Percentiles rank a stretch among this genome's conserved stretches.
These are phyloP conservation scores for Glyphotaelius pellucidus DNA, from an alignment of 2,888 invertebrate species.

Conservation along the genomic window DNA sequence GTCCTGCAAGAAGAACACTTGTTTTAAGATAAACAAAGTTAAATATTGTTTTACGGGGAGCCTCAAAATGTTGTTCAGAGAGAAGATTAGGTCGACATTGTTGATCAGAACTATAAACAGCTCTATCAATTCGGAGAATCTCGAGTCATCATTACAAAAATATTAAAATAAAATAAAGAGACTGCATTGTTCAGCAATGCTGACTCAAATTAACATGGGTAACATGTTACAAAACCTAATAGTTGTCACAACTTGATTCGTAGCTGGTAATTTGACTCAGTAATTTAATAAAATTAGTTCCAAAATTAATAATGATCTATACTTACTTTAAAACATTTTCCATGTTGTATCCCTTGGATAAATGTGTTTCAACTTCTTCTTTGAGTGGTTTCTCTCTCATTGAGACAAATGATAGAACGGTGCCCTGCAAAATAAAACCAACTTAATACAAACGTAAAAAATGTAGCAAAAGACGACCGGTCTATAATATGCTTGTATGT, in stretches of 20 bases:
- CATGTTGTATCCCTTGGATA: constrained; percentile 82
- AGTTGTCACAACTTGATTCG: neutral
- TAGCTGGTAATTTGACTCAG: neutral
- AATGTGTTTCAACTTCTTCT: constrained; percentile 85
- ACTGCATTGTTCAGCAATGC: neutral
- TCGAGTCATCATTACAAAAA: constrained; percentile 64
- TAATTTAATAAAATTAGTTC: neutral
- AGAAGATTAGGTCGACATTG: constrained; percentile 72
- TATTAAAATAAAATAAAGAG: neutral
- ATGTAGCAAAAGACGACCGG: neutral
- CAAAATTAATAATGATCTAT: neutral
- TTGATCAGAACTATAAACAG: constrained; percentile 61
- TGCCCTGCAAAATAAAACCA: constrained; percentile 78
- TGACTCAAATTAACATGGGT: constrained; percentile 11
- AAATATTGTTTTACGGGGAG: neutral
- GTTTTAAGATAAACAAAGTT: neutral
- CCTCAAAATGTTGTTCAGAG: constrained; percentile 70
- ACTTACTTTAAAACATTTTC: constrained; percentile 82
- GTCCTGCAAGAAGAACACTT: constrained; percentile 78
- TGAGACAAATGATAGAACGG: constrained; percentile 92
- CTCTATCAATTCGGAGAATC: constrained; percentile 63
- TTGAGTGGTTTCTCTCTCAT: constrained; percentile 86
- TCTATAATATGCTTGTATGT: no score
- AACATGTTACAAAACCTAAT: neutral
- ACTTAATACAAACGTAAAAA: constrained; percentile 8